These are phyloP conservation scores for Eulacestoma nigropectus DNA, from an alignment of 2,113 vertebrate genomes.

Conservation along the genomic window DNA sequence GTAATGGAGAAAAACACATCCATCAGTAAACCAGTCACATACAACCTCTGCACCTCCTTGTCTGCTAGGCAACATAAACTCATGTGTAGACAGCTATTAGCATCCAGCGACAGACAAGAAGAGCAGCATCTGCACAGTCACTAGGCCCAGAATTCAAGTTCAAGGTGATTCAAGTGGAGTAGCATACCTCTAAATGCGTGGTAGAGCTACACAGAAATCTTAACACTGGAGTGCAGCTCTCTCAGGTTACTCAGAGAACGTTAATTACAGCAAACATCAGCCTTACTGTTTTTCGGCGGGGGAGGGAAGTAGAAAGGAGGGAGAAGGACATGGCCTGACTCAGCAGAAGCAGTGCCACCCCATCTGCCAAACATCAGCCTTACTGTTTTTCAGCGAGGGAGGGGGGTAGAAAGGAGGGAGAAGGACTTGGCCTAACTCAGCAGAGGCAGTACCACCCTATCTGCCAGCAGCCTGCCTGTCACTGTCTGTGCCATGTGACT, in stretches of 20 bases:
- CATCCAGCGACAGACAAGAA: not conserved
- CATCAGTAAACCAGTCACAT: conserved; percentile 54
- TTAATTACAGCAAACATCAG: not conserved
- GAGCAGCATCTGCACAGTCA: not conserved
- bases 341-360: not conserved
- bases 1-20: conserved; percentile 1
- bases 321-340: not conserved
- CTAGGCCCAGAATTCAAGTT: not conserved
- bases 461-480: not conserved
- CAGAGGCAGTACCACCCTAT: not conserved
- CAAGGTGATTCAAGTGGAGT: not conserved
- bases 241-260: not conserved
- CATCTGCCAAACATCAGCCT: no score
- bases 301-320: not conserved
- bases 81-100: not conserved
- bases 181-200: not conserved
- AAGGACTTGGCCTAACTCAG: not conserved
- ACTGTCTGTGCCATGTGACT: not conserved
- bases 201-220: not conserved
- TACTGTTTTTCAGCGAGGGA: no score
- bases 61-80: conserved; percentile 19
- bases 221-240: not conserved
- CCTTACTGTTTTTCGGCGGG: rapidly evolving
- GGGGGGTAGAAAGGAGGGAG: not conserved
- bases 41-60: not conserved